These are phyloP conservation scores for Tachina grossa DNA, from an alignment of 2,888 invertebrate genomes.

Conservation along the genomic window DNA sequence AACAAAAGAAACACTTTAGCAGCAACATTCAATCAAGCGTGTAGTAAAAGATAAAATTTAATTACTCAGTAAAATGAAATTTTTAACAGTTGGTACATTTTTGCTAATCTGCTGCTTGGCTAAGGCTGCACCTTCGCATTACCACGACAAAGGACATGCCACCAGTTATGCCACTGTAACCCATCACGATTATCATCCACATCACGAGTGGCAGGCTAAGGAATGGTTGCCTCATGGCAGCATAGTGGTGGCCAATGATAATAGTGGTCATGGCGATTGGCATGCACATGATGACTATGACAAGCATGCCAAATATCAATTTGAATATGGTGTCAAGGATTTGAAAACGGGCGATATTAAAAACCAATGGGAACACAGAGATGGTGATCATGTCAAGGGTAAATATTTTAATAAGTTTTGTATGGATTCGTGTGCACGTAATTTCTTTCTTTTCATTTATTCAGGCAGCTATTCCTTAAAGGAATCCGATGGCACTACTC, in stretches of 20 bases:
- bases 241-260: conserved; percentile 64
- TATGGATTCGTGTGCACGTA: no score
- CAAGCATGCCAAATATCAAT: conserved; percentile 83
- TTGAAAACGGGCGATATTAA: conserved; percentile 83
- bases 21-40: conserved; percentile 26
- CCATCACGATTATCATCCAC: conserved; percentile 75
- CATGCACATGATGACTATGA: conserved; percentile 77
- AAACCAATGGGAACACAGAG: conserved; percentile 83
- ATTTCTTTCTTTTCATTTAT: neutral
- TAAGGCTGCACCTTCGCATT: conserved; percentile 73
- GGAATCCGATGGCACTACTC: conserved; percentile 83
- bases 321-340: conserved; percentile 83
- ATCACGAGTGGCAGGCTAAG: conserved; percentile 58
- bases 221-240: conserved; percentile 33
- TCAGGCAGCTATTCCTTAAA: conserved; percentile 82
- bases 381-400: conserved; percentile 84
- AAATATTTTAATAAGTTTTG: neutral
- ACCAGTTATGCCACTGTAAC: conserved; percentile 78
- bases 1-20: conserved; percentile 27
- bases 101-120: conserved; percentile 71
- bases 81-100: conserved; percentile 51
- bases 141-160: conserved; percentile 72
- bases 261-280: conserved; percentile 73
- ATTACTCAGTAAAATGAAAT: conserved; percentile 52
- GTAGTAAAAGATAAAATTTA: neutral